Evolutionary conservation across 2,888 invertebrate species (phyloP).

Genomic region (Agrochola lota): DNA sequence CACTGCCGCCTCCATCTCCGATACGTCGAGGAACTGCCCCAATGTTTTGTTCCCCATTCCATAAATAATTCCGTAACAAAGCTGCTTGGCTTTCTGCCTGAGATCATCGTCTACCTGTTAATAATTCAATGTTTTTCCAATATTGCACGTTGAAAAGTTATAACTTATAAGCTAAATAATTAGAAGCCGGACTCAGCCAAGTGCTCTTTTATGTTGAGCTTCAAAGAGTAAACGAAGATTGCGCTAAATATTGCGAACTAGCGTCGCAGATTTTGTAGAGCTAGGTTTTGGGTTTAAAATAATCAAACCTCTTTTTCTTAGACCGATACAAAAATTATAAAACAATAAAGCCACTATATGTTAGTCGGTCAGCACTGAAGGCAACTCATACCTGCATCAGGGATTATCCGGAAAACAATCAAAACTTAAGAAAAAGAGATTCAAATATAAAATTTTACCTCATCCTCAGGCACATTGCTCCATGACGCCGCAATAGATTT

Average conservation of each 20-base stretch:
- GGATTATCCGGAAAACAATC: background rate
- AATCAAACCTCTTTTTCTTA: background rate
- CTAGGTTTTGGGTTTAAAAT: background rate
- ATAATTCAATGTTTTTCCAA: conserved; percentile 37
- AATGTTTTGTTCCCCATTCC: conserved; percentile 97
- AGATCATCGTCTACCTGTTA: conserved; percentile 92
- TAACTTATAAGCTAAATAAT: conserved; percentile 25
- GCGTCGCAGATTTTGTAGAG: conserved; percentile 12
- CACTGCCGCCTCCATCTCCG: conserved; percentile 94
- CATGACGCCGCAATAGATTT: conserved; percentile 96
- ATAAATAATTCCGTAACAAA: conserved; percentile 99
- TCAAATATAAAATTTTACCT: conserved; percentile 83
- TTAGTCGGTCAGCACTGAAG: background rate
- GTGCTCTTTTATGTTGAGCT: conserved; percentile 24
- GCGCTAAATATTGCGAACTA: conserved; percentile 12
- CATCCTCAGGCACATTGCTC: conserved; percentile 92
- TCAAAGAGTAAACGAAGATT: conserved; percentile 29
- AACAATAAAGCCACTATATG: background rate
- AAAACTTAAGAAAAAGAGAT: background rate
- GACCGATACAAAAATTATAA: background rate
- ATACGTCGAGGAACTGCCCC: conserved; percentile 94
- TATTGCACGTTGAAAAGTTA: conserved; percentile 11
- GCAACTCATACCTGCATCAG: background rate
- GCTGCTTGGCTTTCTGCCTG: conserved; percentile 96
- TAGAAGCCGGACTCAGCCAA: conserved; percentile 13